These are phyloP conservation scores for Linepithema humile DNA, from an alignment of 1,140 invertebrate species.

Conservation along the genomic window DNA sequence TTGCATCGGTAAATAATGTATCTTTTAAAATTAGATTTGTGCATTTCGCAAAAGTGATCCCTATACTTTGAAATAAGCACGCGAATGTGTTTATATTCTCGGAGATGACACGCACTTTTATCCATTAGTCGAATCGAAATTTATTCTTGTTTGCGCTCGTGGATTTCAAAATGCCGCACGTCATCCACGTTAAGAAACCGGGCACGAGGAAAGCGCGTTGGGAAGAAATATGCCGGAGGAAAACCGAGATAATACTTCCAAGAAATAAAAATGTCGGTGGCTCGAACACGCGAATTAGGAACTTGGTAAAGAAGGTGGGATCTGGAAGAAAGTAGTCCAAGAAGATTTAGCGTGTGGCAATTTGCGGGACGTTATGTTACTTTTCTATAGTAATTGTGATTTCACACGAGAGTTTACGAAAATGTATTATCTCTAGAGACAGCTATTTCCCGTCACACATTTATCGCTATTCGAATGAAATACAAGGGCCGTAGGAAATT, in stretches of 20 bases:
- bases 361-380: conserved; percentile 60
- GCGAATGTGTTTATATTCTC: neutral
- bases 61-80: neutral
- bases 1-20: neutral
- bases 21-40: neutral
- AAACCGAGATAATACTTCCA: conserved; percentile 59
- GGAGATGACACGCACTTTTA: neutral
- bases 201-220: neutral
- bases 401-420: conserved; percentile 51
- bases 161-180: conserved; percentile 15
- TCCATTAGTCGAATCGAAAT: conserved; percentile 24
- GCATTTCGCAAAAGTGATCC: neutral
- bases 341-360: conserved; percentile 69
- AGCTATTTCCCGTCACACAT: conserved; percentile 19
- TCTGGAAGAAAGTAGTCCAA: conserved; percentile 44
- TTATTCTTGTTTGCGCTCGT: conserved; percentile 25
- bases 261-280: conserved; percentile 69
- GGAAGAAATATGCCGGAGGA: conserved; percentile 47
- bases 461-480: conserved; percentile 14
- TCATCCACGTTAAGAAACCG: conserved; percentile 46
- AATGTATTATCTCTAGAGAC: conserved; percentile 40
- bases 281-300: conserved; percentile 57
- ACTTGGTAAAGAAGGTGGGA: conserved; percentile 52
- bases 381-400: conserved; percentile 52
- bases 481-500: neutral